phyloP scores from a whole-genome alignment of 2,888 invertebrate genomes.

The Volucella bombylans region DNA sequence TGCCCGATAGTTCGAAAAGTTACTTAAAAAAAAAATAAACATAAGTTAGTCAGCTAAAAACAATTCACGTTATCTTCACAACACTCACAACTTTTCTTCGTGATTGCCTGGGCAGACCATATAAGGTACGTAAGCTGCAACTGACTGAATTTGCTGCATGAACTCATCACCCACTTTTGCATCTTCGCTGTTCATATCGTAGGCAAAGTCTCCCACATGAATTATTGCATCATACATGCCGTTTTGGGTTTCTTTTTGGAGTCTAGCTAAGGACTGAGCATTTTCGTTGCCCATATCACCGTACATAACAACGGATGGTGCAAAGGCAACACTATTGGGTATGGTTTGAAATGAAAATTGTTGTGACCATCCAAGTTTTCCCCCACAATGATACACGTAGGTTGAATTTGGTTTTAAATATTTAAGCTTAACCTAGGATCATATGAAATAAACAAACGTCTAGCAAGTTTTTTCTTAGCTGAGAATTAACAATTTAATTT shows the following conservation, averaged over 20 bases:
- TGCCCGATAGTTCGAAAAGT: conserved; percentile 96
- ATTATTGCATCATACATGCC: conserved; percentile 93
- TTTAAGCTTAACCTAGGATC: conserved; percentile 82
- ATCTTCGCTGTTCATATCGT: conserved; percentile 93
- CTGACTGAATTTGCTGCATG: conserved; percentile 94
- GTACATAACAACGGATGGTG: conserved; percentile 91
- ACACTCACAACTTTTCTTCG: conserved; percentile 89
- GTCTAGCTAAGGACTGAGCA: conserved; percentile 90
- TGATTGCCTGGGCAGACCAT: conserved; percentile 97
- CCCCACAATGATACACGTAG: conserved; percentile 93
- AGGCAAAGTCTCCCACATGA: conserved; percentile 97
- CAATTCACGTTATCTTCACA: background rate
- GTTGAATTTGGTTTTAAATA: conserved; percentile 86
- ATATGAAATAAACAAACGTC: background rate
- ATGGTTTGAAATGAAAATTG: conserved; percentile 89
- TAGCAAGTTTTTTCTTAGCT: background rate
- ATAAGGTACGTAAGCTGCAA: conserved; percentile 96
- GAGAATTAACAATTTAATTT: conserved; percentile 75
- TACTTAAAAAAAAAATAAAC: conserved; percentile 84
- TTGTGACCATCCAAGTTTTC: conserved; percentile 91
- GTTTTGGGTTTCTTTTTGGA: conserved; percentile 92
- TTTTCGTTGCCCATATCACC: conserved; percentile 98
- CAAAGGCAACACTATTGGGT: conserved; percentile 87
- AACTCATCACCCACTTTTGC: conserved; percentile 94
- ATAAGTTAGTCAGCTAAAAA: conserved; percentile 18